phyloP scores from a whole-genome alignment of 1,140 invertebrate species.

The Ceratoteleas bidentatus region DNA sequence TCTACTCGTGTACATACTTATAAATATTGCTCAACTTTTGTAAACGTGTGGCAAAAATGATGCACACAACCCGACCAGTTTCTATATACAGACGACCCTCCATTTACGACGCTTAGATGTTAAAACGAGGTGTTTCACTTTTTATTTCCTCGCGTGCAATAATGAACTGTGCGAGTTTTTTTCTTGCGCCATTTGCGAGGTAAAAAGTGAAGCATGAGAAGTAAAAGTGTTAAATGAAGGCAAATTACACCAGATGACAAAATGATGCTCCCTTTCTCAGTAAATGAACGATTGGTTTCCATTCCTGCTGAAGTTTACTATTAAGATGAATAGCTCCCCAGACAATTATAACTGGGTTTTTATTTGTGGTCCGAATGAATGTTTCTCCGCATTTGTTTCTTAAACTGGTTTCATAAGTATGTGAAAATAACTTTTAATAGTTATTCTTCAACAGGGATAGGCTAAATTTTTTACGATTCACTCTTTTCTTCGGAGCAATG shows the following conservation, averaged over 20 bases:
- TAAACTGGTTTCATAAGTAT: too few relatives aligned
- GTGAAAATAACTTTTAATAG: too few relatives aligned
- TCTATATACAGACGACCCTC: conserved; percentile 42
- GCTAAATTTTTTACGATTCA: too few relatives aligned
- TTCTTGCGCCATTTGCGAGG: not conserved
- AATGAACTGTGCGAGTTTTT: conserved; percentile 6
- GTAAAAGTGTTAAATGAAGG: too few relatives aligned
- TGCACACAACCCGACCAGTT: not conserved
- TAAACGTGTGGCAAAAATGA: conserved; percentile 33
- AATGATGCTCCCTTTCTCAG: too few relatives aligned
- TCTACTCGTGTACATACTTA: conserved; percentile 51
- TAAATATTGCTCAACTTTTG: conserved; percentile 55
- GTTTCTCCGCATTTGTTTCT: too few relatives aligned
- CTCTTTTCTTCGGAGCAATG: too few relatives aligned
- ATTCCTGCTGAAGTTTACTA: conserved; percentile 2
- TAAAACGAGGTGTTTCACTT: conserved; percentile 22
- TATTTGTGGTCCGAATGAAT: too few relatives aligned
- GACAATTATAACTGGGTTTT: too few relatives aligned
- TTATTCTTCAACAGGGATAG: too few relatives aligned
- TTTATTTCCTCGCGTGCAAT: conserved; percentile 36
- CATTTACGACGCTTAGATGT: conserved; percentile 22
- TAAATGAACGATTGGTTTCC: too few relatives aligned
- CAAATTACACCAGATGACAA: too few relatives aligned
- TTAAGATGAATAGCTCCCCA: not conserved
- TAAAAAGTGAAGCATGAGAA: conserved; percentile 24